Evolutionary conservation across 2,888 invertebrate genomes (phyloP), one percentile per base, ranked within the genome.

Genomic region (Polymixis flavicincta): DNA sequence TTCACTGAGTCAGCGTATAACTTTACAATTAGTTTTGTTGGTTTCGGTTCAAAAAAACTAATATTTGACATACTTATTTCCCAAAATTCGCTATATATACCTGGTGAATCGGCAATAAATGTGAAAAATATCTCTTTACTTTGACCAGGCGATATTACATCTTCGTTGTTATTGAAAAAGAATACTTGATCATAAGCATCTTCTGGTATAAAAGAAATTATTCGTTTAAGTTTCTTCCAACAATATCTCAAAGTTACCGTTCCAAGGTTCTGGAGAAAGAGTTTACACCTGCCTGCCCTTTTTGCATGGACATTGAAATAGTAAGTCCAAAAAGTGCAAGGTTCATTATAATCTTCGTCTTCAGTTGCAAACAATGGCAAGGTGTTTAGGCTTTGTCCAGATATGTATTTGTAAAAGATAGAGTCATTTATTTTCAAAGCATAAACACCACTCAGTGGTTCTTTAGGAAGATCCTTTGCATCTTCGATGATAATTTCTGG

Each of bases 81-180:
- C 97, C 97, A 97, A 28, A 84, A 88, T 87, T 97, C 97, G 5
- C 86, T 92, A 60, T 91, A 95, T 14, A 95, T 92, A 4, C 95
- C 94, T 2, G 95, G 90, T 37, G 86, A 87, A 11, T 92, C 90
- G 2, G 96, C 93, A 64, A 95, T 86, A 85, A 97, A 97, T 82
- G 96, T 97, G 52, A 97, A 93, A 22, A 87, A 91, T 61, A 97
- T 85, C 50, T 93, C 84, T 60, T 93, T 93, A 6, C 87, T 92
- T 84, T 97, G 95, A 0, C 97, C 97, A 1, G 97, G 97, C 0
- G 94, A 90, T 60, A 97, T 78, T 0, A 97, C 89, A 28, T 96
- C 93, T 88, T 97, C 97, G 81, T 96, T 97, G 90, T 97, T 97
- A 75, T 97, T 95, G 78, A 97, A 97, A 88, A 94, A 97, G 87